phyloP scores from a whole-genome alignment of 2,888 invertebrate species.

The Acrocera orbiculus region DNA sequence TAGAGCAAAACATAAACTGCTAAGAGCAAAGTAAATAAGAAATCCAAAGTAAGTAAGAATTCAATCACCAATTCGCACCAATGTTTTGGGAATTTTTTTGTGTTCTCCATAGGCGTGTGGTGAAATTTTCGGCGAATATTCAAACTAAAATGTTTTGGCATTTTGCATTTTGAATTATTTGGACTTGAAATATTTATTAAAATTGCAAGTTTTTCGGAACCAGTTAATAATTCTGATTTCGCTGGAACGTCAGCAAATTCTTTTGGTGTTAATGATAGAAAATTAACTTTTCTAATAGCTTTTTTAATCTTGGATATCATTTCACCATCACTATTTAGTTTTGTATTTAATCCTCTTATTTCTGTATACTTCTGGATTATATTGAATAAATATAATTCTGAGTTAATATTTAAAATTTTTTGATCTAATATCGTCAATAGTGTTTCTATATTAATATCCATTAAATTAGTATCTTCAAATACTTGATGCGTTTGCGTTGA shows the following conservation, averaged over 20 bases:
- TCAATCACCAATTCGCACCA: slow-evolving; percentile 48
- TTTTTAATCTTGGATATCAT: slow-evolving; percentile 34
- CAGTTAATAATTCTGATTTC: slow-evolving; percentile 50
- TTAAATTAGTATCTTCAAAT: slow-evolving; percentile 54
- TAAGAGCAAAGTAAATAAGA: slow-evolving; percentile 65
- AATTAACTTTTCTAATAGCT: slow-evolving; percentile 58
- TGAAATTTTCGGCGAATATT: slow-evolving; percentile 31
- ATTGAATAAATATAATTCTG: slow-evolving; percentile 60
- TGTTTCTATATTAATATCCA: slow-evolving; percentile 58
- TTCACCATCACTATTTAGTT: slow-evolving; percentile 12
- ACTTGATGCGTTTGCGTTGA: slow-evolving; percentile 59
- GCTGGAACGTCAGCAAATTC: slow-evolving; percentile 74
- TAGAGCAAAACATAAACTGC: no score
- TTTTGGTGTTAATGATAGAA: slow-evolving; percentile 59
- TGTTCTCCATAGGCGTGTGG: no score
- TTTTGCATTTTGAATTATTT: slow-evolving; percentile 42
- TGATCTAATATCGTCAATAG: slow-evolving; percentile 57
- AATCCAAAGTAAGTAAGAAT: slow-evolving; percentile 55
- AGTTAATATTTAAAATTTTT: slow-evolving; percentile 51
- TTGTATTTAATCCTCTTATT: slow-evolving; percentile 32
- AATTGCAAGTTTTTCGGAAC: slow-evolving; percentile 62
- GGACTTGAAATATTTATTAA: slow-evolving; percentile 67
- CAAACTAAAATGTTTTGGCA: slow-evolving; percentile 57
- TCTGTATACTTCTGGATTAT: slow-evolving; percentile 50
- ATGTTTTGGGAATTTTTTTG: slow-evolving; percentile 54